Conservation (phyloP, 2,888 invertebrate genomes). For the Xanthia togata region DNA sequence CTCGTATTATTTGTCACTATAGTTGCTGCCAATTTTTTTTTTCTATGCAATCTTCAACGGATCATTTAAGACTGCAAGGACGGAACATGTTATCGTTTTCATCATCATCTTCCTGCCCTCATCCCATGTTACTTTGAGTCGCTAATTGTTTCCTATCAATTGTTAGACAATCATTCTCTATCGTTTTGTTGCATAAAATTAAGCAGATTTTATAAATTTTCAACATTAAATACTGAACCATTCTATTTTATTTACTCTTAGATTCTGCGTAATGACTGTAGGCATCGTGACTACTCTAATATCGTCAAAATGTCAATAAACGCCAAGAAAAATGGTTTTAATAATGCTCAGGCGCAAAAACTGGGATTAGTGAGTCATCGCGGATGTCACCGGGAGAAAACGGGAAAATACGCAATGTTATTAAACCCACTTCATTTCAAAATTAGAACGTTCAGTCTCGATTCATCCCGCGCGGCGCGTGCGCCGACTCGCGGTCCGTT, state of each 20-base stretch:
- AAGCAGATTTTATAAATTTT: background rate
- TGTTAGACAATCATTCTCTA: background rate
- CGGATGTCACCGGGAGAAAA: constrained; percentile 82
- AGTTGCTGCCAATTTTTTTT: background rate
- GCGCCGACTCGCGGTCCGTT: constrained; percentile 77
- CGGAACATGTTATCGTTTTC: background rate
- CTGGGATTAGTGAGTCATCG: constrained; percentile 79
- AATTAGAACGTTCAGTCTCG: constrained; percentile 88
- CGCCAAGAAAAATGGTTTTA: constrained; percentile 64
- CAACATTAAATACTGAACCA: too few relatives aligned
- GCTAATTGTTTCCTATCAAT: background rate
- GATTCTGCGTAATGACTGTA: background rate
- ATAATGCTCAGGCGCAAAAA: constrained; percentile 67
- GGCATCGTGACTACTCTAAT: constrained; percentile 28
- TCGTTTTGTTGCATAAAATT: background rate
- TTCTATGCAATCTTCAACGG: background rate
- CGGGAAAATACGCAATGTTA: constrained; percentile 88
- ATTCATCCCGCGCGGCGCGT: constrained; percentile 80
- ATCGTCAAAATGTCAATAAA: constrained; percentile 48
- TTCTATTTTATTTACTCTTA: constrained; percentile 11
- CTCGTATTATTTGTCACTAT: constrained; percentile 6
- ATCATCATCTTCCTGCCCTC: too few relatives aligned
- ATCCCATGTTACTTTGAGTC: background rate
- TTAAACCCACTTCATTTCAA: constrained; percentile 88
- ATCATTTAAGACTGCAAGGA: background rate